Percentiles rank a stretch among this genome's conserved stretches.
Evolutionary conservation across 1,140 invertebrate genomes (phyloP).

Genomic region (Gryllus bimaculatus): DNA sequence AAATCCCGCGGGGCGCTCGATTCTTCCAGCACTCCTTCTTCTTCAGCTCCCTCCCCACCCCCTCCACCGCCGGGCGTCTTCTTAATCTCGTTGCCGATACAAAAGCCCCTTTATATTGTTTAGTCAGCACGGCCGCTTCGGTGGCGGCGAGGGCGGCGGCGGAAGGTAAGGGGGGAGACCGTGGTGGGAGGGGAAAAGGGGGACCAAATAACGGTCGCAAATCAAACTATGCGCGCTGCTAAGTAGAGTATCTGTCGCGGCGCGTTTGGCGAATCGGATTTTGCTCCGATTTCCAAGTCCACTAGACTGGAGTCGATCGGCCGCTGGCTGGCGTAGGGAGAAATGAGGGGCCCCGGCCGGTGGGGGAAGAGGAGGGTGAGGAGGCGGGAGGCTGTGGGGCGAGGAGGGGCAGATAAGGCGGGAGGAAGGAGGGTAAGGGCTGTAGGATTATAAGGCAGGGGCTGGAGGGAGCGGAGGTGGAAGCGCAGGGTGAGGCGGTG

Average conservation of each 20-base stretch:
- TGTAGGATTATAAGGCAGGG: no score
- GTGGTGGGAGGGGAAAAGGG: neutral
- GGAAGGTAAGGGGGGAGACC: neutral
- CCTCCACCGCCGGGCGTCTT: neutral
- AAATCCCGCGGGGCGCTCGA: neutral
- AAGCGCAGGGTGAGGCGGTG: no score
- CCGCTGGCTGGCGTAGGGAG: no score
- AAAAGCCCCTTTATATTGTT: neutral
- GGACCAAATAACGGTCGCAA: neutral
- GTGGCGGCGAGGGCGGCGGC: no score
- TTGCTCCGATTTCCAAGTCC: neutral
- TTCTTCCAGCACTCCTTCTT: no score
- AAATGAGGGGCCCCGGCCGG: no score
- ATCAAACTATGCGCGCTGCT: neutral
- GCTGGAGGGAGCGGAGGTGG: no score
- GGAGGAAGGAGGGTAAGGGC: no score
- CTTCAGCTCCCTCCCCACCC: no score
- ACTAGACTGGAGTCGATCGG: neutral
- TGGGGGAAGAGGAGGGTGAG: no score
- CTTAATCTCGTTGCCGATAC: neutral
- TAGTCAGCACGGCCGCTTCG: neutral
- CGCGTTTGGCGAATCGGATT: neutral
- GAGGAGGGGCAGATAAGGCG: no score
- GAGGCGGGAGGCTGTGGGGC: no score
- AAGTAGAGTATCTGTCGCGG: neutral